Evolutionary conservation across 2,797 vertebrate species (phyloP), one percentile per base, ranked within the genome.

Genomic region (Lithobates pipiens): DNA sequence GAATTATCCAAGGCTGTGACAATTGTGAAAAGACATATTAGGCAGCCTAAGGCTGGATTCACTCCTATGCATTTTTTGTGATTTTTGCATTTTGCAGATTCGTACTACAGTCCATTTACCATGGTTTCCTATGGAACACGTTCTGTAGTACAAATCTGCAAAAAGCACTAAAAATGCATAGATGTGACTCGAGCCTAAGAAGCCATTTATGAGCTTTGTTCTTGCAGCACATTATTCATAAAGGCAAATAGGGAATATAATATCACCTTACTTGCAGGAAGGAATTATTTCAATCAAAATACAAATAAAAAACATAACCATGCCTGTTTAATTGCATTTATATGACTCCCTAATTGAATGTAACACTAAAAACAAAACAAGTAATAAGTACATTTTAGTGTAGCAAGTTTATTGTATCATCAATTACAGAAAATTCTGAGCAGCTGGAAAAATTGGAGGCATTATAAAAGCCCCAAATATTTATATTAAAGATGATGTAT

Each of bases 11-110:
- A 3, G 80, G 23, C 73, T 89, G 32, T 61, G 29, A 82, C 85
- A 86, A 36, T 83, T 87, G 81, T 87, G 85, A 87, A 81, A 83
- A 87, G 75, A 79, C 69, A 87, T 80, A 87, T 83, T 61, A 88
- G 85, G 77, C 10, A 85, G 27, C 9, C 27, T 29, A 78, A 86
- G 86, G n/a, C n/a, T n/a, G n/a, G n/a, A n/a, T n/a, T n/a, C n/a
- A n/a, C n/a, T n/a, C n/a, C n/a, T n/a, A n/a, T n/a, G n/a, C n/a
- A n/a, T n/a, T n/a, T n/a, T n/a, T n/a, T n/a, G n/a, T n/a, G n/a
- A n/a, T n/a, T n/a, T n/a, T n/a, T n/a, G n/a, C n/a, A n/a, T n/a
- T n/a, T n/a, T n/a, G n/a, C n/a, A n/a, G n/a, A n/a, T n/a, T n/a
- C n/a, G n/a, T n/a, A n/a, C n/a, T n/a, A n/a, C n/a, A n/a, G n/a